Percentiles rank a stretch among this genome's conserved stretches.
Evolutionary conservation across 2,888 invertebrate genomes (phyloP).

Genomic region (Linyphia triangularis): DNA sequence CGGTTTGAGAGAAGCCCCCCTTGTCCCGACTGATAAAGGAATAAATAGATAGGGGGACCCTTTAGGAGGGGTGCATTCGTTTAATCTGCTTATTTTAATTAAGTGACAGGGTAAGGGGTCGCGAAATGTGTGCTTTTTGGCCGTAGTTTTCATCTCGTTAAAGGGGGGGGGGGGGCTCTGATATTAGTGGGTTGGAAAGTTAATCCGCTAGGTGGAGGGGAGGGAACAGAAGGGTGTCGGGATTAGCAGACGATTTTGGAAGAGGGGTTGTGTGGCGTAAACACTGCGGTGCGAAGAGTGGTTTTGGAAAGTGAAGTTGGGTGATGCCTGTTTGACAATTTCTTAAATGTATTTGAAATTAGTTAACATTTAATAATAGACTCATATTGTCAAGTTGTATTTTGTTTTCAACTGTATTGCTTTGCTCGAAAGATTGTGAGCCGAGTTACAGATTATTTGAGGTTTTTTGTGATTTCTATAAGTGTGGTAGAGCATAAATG

Average conservation of each 20-base stretch:
- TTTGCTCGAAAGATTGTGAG: too few species aligned
- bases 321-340: too few species aligned
- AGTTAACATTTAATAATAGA: too few species aligned
- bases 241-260: not conserved
- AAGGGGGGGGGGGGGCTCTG: not conserved
- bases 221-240: slow-evolving; percentile 8
- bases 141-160: slow-evolving; percentile 70
- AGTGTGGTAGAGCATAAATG: too few species aligned
- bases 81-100: slow-evolving; percentile 75
- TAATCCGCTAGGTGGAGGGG: slow-evolving; percentile 38
- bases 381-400: too few species aligned
- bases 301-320: too few species aligned
- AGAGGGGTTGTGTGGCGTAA: slow-evolving; percentile 1
- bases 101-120: slow-evolving; percentile 62
- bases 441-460: too few species aligned
- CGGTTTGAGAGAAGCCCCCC: not conserved
- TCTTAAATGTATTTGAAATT: too few species aligned
- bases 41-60: not conserved
- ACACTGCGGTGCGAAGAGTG: not conserved
- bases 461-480: too few species aligned
- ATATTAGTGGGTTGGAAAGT: slow-evolving; percentile 70
- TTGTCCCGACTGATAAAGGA: not conserved
- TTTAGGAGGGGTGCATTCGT: not conserved
- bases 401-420: too few species aligned
- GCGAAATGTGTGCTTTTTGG: slow-evolving; percentile 68